Evolutionary conservation across 1,140 invertebrate genomes (phyloP).

Genomic region (Drosophila persimilis): DNA sequence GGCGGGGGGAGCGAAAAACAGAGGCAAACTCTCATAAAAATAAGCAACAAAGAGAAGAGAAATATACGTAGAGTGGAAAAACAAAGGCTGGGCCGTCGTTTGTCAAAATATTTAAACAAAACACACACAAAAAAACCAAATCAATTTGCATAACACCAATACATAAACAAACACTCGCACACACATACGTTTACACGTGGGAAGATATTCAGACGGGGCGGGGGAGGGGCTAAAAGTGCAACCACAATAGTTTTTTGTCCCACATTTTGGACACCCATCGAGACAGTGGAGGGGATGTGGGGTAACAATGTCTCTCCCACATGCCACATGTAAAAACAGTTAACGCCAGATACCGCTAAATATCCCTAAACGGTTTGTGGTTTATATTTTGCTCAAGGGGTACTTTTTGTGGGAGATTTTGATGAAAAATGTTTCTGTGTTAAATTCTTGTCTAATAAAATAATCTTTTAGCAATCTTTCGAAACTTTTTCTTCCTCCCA

Average conservation of each 20-base stretch:
- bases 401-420: too few species aligned
- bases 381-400: too few species aligned
- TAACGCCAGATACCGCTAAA: neutral
- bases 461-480: neutral
- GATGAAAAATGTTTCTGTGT: too few species aligned
- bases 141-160: conserved; percentile 73
- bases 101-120: conserved; percentile 73
- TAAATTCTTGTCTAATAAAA: too few species aligned
- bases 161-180: conserved; percentile 24
- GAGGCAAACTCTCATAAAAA: conserved; percentile 20
- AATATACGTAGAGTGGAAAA: conserved; percentile 23
- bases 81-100: conserved; percentile 70
- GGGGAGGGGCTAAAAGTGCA: conserved; percentile 29
- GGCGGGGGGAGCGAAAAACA: conserved; percentile 20
- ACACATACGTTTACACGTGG: conserved; percentile 30
- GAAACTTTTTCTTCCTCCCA: neutral
- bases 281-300: neutral
- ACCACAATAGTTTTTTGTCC: conserved; percentile 50
- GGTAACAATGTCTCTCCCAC: conserved; percentile 28
- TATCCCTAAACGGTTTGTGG: too few species aligned
- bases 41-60: conserved; percentile 22
- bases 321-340: conserved; percentile 6
- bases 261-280: conserved; percentile 43
- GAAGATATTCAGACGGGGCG: conserved; percentile 35
- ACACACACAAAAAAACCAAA: conserved; percentile 61